Base-by-base conservation (phyloP, 2,113 vertebrate species). In the Saccopteryx bilineata region DNA sequence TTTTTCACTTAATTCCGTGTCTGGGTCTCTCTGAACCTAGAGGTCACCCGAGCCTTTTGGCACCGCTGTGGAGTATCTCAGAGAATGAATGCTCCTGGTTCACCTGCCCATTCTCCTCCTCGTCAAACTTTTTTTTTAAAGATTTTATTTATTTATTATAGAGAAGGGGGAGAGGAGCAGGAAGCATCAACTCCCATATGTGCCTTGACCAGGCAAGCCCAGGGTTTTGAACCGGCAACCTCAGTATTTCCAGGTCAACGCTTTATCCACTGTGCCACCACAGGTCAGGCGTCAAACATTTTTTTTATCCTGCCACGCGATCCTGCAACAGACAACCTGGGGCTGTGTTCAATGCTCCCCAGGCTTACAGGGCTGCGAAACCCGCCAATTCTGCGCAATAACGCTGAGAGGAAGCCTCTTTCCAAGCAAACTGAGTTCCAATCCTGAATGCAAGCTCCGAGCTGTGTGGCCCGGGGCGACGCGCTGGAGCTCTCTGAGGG, bases 281-380 rank as follows among this genome's bases (percentile, higher is more conserved):
- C n/a, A n/a, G n/a, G n/a, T n/a, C n/a, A n/a, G n/a, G n/a, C 7
- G 60, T 15, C 78, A 26, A 39, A 75, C 72, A 31, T 84, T 11
- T 50, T n/a, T 66, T 33, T 50, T 4, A 0, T 17, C 10, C 21
- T 24, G 46, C 24, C 48, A 1, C 4, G 10, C 72, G n/a, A 0
- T 52, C 61, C 58, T 6, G 14, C 60, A 26, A 19, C 1, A 26
- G 81, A 26, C 60, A 21, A 2, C 28, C 28, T 23, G 17, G 18
- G 54, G 39, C 48, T 11, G 58, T 9, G 24, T 26, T 12, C 39
- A 3, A 46, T 3, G 9, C 58, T 15, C 26, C 31, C 12, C 1
- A 9, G n/a, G 46, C 26, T 9, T 5, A 21, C 66, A 5, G 24
- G 39, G 75, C 39, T 5, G 24, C 3, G 6, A 56, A 7, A 82